Base-by-base conservation (phyloP, 1,140 invertebrate species). In the Philaenus spumarius region DNA sequence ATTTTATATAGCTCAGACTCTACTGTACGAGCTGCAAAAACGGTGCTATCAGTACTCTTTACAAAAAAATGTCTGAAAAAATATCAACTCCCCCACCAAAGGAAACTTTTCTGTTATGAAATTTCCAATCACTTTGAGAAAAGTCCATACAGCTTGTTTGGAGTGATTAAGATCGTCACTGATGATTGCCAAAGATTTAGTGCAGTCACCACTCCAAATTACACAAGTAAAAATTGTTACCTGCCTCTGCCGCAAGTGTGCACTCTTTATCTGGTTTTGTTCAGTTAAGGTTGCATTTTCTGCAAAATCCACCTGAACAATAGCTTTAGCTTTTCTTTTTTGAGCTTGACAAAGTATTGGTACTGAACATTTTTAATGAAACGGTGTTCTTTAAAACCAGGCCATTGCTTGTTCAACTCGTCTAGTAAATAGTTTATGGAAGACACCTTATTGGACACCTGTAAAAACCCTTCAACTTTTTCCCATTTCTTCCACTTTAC, bases 241-340 rank as follows among this genome's bases (percentile, higher is more conserved):
- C 6, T 45, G 42, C 6, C 42, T 12, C 17, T 45, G 9, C 42
- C 15, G 12, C 42, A 12, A 45, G 42, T 45, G 42, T 6, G 6
- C 42, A 45, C 9, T 11, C 17, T 45, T 12, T 7, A 45, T 45
- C 15, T 45, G 42, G 42, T 45, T 45, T 45, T 45, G 42, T 12
- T 9, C 17, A 9, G 42, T 45, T 45, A 45, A 45, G 6, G 42
- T 45, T 45, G 42, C 42, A 45, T 45, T 45, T 45, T 45, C 42
- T 9, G 42, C 42, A 45, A 45, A 45, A 45, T 45, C 42, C 15
- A 45, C 42, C 17, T 45, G 42, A 9, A 45, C 17, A 11, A 45
- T 19, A 11, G 42, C 42, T 15, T 45, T 19, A 9, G 42, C 17
- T 19, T 19, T 45, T 19, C 9, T 11, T 45, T 6, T 45, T 45